Evolutionary conservation across 2,888 invertebrate genomes (phyloP).

Genomic region (Drosophila suboccidentalis): DNA sequence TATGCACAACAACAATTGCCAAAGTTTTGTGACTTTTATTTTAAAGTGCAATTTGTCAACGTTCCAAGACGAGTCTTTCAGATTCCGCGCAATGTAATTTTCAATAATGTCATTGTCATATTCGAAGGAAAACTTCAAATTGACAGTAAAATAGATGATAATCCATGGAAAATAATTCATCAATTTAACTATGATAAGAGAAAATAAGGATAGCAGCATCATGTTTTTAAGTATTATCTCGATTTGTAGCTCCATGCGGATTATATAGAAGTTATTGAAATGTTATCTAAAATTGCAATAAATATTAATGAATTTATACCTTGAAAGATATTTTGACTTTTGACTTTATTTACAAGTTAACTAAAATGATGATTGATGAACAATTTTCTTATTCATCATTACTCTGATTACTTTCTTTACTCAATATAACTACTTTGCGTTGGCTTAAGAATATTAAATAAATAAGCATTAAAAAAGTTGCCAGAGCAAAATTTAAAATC

Average conservation of each 20-base stretch:
- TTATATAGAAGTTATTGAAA: not conserved
- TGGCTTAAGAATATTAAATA: too few species aligned
- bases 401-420: too few species aligned
- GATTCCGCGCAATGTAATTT: slow-evolving; percentile 15
- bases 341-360: too few species aligned
- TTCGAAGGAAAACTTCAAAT: slow-evolving; percentile 14
- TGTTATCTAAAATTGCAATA: not conserved
- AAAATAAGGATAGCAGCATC: not conserved
- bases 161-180: slow-evolving; percentile 9
- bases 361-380: too few species aligned
- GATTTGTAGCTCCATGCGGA: not conserved
- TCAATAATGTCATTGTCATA: slow-evolving; percentile 16
- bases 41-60: slow-evolving; percentile 53
- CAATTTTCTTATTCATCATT: too few species aligned
- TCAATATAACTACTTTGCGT: too few species aligned
- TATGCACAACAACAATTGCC: slow-evolving; percentile 32
- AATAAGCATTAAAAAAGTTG: too few species aligned
- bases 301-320: too few species aligned
- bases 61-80: slow-evolving; percentile 16
- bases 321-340: too few species aligned
- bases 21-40: slow-evolving; percentile 43
- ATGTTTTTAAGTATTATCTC: not conserved
- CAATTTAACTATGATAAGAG: slow-evolving; percentile 22
- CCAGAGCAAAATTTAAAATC: too few species aligned
- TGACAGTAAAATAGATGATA: slow-evolving; percentile 27